phyloP scores from a whole-genome alignment of 2,888 invertebrate species.

The Himalopsyche kuldschensis region DNA sequence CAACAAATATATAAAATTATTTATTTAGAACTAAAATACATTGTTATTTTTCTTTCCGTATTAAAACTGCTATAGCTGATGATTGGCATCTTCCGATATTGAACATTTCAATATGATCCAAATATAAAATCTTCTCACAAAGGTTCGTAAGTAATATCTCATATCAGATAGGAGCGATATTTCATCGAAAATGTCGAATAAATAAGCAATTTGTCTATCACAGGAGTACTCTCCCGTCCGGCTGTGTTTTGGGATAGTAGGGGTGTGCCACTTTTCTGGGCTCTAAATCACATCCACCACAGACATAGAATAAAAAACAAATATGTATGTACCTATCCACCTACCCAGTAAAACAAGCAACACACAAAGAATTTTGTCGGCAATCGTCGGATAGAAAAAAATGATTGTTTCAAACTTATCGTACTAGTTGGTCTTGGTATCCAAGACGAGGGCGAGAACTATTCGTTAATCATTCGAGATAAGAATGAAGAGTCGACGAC shows the following conservation, averaged over 20 bases:
- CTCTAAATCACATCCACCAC: conserved; percentile 14
- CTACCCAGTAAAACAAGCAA: neutral
- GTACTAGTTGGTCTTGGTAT: no score
- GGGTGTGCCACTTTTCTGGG: conserved; percentile 8
- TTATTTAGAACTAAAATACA: no score
- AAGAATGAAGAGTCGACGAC: no score
- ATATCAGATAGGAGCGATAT: conserved; percentile 35
- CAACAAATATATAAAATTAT: no score
- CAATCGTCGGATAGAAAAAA: no score
- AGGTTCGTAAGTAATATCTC: conserved; percentile 5
- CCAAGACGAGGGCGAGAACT: no score
- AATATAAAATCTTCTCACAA: neutral
- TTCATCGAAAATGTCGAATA: conserved; percentile 37
- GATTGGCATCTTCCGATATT: neutral
- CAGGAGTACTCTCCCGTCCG: conserved; percentile 15
- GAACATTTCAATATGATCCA: neutral
- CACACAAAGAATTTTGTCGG: neutral
- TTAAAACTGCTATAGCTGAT: no score
- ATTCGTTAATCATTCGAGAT: no score
- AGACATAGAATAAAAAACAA: conserved; percentile 5
- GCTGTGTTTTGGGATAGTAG: neutral
- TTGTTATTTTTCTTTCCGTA: no score
- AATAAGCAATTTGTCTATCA: conserved; percentile 39
- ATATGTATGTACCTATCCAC: no score
- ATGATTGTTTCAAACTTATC: no score